These are phyloP conservation scores for Drosophila percnosoma DNA, from an alignment of 2,888 invertebrate genomes.

Conservation along the genomic window DNA sequence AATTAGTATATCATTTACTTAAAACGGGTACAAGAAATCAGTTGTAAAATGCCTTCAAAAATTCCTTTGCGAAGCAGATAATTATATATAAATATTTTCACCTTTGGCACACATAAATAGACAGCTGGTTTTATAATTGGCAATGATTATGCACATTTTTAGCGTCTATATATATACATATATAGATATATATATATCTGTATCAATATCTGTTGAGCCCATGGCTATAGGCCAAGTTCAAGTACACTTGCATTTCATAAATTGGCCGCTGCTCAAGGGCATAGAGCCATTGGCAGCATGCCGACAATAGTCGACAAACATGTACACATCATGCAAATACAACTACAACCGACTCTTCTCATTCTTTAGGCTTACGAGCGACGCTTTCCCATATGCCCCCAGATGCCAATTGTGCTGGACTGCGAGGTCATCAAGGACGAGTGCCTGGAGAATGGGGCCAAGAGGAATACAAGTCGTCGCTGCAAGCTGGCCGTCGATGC, in stretches of 20 bases:
- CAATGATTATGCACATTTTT: conserved; percentile 37
- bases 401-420: conserved; percentile 97
- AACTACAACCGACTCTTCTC: conserved; percentile 3
- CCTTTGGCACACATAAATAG: conserved; percentile 12
- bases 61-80: not conserved
- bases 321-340: not conserved
- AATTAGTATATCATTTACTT: not conserved
- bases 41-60: not conserved
- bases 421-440: conserved; percentile 92
- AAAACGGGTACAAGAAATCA: not conserved
- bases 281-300: conserved; percentile 28
- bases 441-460: conserved; percentile 91
- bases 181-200: conserved; percentile 4
- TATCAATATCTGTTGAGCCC: conserved; percentile 14
- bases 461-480: conserved; percentile 92
- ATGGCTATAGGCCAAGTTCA: conserved; percentile 59
- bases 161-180: not conserved
- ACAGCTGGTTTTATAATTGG: conserved; percentile 48
- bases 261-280: conserved; percentile 58
- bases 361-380: conserved; percentile 93
- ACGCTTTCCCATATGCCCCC: conserved; percentile 96
- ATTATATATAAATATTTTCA: not conserved
- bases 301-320: conserved; percentile 1
- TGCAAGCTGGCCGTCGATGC: conserved; percentile 97
- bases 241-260: conserved; percentile 43